These are phyloP conservation scores for Zingel zingel DNA, from an alignment of 2,113 vertebrate genomes.

Conservation along the genomic window DNA sequence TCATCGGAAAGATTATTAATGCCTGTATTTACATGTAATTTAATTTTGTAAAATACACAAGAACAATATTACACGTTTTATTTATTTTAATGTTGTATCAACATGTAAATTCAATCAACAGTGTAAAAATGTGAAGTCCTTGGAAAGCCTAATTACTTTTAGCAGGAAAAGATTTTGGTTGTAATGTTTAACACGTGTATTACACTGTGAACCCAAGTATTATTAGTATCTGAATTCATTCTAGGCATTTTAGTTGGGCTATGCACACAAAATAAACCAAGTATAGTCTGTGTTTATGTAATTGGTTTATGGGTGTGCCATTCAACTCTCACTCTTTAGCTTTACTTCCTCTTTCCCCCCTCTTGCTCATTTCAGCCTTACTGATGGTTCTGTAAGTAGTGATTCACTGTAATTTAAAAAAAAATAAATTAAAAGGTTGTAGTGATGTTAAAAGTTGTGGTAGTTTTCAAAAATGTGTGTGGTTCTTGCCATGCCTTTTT, in stretches of 20 bases:
- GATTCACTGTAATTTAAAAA: background rate
- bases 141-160: constrained; percentile 8
- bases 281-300: constrained; percentile 45
- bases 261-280: constrained; percentile 21
- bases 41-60: background rate
- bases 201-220: background rate
- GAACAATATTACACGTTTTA: background rate
- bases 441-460: background rate
- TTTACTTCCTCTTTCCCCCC: constrained; percentile 69
- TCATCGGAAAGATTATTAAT: background rate
- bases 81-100: background rate
- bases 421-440: background rate
- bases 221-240: background rate
- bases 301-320: constrained; percentile 58
- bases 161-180: background rate
- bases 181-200: constrained; percentile 2
- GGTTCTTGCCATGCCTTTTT: background rate
- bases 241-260: constrained; percentile 16
- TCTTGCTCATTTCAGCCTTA: constrained; percentile 30
- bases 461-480: background rate
- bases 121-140: background rate
- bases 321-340: constrained; percentile 50
- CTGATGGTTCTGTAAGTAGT: constrained; percentile 14
- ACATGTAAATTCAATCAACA: background rate
- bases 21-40: background rate